phyloP scores from a whole-genome alignment of 2,797 vertebrate genomes.

The Lagorchestes hirsutus region DNA sequence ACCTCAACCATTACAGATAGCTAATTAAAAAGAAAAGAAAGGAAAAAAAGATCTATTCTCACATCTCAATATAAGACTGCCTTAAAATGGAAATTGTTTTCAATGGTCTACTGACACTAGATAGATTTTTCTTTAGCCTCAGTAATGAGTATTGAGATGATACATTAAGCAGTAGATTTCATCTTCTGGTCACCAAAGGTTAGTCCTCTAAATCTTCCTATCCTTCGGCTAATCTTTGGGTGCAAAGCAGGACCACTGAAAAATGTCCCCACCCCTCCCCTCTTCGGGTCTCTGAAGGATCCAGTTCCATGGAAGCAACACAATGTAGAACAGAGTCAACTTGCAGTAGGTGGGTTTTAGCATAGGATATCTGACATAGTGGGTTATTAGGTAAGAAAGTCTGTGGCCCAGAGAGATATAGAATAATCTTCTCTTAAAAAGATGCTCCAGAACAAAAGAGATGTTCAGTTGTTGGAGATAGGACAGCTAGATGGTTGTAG shows the following conservation, averaged over 20 bases:
- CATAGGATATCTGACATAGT: not conserved
- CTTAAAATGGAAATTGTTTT: constrained; percentile 10
- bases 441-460: not conserved
- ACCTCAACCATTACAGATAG: not conserved
- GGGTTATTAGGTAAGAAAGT: not conserved
- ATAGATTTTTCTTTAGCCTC: constrained; percentile 2
- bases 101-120: not conserved
- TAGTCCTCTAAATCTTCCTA: not conserved
- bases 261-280: not conserved
- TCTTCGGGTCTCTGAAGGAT: not conserved
- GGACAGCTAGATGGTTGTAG: not conserved
- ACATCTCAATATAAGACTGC: not conserved
- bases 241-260: not conserved
- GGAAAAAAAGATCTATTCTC: not conserved
- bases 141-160: not conserved
- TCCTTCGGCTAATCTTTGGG: not conserved
- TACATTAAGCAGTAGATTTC: not conserved
- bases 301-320: not conserved
- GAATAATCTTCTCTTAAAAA: not conserved
- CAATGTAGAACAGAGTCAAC: not conserved
- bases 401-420: not conserved
- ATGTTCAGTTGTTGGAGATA: not conserved
- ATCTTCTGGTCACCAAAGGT: not conserved
- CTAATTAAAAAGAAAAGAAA: not conserved
- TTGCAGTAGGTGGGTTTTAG: not conserved